Percentiles rank a stretch among this genome's conserved stretches.
phyloP scores from a whole-genome alignment of 2,888 invertebrate species.

The Leptopilina syphax region DNA sequence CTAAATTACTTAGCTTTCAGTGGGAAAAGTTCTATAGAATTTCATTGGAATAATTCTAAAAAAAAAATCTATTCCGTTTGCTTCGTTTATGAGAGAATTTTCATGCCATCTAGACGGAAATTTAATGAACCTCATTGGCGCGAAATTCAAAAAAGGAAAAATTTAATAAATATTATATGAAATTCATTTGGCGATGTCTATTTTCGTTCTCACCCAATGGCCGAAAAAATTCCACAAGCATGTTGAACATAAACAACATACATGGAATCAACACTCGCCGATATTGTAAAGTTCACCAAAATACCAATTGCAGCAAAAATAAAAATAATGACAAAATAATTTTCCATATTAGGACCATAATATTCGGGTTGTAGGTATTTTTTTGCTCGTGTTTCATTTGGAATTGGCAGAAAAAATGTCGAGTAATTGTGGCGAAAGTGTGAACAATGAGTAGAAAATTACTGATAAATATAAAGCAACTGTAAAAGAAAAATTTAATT shows the following conservation, averaged over 20 bases:
- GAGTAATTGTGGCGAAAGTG: constrained; percentile 41
- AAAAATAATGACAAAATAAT: constrained; percentile 46
- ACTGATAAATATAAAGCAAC: constrained; percentile 23
- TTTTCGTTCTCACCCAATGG: constrained; percentile 42
- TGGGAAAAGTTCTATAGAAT: too few species aligned
- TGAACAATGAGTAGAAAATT: constrained; percentile 9
- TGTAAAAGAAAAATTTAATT: constrained; percentile 12
- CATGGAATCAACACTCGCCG: constrained; percentile 42
- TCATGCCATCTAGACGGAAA: too few species aligned
- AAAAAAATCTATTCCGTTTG: too few species aligned
- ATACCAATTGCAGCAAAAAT: constrained; percentile 30
- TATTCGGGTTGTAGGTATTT: background rate
- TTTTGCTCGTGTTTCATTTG: constrained; percentile 11
- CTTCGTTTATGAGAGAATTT: too few species aligned
- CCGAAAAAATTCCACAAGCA: constrained; percentile 46
- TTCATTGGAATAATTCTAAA: too few species aligned
- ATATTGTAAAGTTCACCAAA: constrained; percentile 26
- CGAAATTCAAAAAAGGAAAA: too few species aligned
- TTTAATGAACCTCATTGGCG: too few species aligned
- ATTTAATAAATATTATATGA: too few species aligned
- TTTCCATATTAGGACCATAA: constrained; percentile 40
- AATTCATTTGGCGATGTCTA: background rate
- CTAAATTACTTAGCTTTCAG: too few species aligned
- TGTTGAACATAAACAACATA: constrained; percentile 47
- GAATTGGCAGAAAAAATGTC: constrained; percentile 38